A percentile compares a stretch with the other conserved stretches of the same genome.
Evolutionary conservation across 35 echinoderm and acorn worm species (phyloP).

Genomic region (Heliocidaris erythrogramma): DNA sequence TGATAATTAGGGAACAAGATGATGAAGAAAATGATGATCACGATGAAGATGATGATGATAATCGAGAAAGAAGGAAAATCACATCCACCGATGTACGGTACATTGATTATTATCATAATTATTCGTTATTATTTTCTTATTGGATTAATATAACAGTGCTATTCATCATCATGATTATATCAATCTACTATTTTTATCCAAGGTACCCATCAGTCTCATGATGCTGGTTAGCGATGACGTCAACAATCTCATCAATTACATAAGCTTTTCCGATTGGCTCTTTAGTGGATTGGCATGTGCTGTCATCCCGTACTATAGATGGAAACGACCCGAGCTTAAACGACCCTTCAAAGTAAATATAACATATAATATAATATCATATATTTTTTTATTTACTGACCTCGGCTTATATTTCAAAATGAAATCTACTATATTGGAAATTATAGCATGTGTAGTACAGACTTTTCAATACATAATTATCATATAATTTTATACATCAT

Average conservation of each 20-base stretch:
- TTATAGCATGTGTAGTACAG: too few relatives aligned
- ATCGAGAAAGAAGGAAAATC: too few relatives aligned
- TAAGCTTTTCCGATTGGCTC: slow-evolving; percentile 73
- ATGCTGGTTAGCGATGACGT: slow-evolving; percentile 68
- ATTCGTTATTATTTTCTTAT: neutral
- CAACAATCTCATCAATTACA: slow-evolving; percentile 68
- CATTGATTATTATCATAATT: neutral
- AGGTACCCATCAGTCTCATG: slow-evolving; percentile 40
- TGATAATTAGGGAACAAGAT: too few relatives aligned
- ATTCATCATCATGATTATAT: neutral
- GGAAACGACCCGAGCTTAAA: slow-evolving; percentile 73
- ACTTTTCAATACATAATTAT: too few relatives aligned
- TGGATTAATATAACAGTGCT: too few relatives aligned
- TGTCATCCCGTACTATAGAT: slow-evolving; percentile 75
- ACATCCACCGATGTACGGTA: too few relatives aligned
- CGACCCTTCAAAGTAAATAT: slow-evolving; percentile 77
- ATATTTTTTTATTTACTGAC: neutral
- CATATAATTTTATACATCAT: too few relatives aligned
- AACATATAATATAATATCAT: too few relatives aligned
- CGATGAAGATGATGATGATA: too few relatives aligned
- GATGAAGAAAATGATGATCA: too few relatives aligned
- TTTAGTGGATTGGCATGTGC: slow-evolving; percentile 59
- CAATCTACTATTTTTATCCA: neutral
- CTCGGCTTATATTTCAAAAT: slow-evolving; percentile 14
- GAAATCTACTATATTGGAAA: too few relatives aligned